phyloP scores from a whole-genome alignment of 2,113 vertebrate species.

The Nestor notabilis region DNA sequence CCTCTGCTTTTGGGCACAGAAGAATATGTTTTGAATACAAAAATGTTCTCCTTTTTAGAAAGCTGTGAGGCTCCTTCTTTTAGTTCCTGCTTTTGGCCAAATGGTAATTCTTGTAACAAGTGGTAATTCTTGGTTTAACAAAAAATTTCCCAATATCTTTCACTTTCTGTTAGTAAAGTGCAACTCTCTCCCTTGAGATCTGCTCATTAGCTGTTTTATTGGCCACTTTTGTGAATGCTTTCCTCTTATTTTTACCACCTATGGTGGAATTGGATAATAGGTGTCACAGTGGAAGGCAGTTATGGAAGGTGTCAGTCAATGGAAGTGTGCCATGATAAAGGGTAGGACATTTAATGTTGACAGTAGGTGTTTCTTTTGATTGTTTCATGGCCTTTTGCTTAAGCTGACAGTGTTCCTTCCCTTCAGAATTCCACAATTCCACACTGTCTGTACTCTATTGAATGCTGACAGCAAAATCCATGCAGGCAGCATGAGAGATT shows the following conservation, averaged over 20 bases:
- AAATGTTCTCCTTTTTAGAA: not conserved
- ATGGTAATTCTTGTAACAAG: not conserved
- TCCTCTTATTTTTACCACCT: not conserved
- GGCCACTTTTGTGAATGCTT: not conserved
- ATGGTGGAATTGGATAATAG: not conserved
- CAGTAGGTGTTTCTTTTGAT: not conserved
- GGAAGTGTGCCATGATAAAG: not conserved
- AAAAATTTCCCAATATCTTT: not conserved
- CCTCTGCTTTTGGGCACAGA: not conserved
- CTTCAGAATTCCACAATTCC: not conserved
- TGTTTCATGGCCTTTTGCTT: not conserved
- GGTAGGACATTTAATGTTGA: not conserved
- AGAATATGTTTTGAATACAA: not conserved
- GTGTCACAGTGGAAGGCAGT: not conserved
- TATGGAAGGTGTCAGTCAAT: not conserved
- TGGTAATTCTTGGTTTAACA: not conserved
- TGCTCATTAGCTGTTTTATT: not conserved
- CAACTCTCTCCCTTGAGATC: not conserved
- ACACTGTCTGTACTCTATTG: not conserved
- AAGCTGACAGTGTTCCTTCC: not conserved
- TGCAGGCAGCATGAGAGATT: not conserved
- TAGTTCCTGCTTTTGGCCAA: not conserved
- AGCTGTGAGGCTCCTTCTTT: not conserved
- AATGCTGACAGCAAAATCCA: not conserved
- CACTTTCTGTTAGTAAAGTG: not conserved